Evolutionary conservation across 2,797 vertebrate genomes (phyloP), one percentile per base, ranked within the genome.

Genomic region (Bovichtus variegatus): DNA sequence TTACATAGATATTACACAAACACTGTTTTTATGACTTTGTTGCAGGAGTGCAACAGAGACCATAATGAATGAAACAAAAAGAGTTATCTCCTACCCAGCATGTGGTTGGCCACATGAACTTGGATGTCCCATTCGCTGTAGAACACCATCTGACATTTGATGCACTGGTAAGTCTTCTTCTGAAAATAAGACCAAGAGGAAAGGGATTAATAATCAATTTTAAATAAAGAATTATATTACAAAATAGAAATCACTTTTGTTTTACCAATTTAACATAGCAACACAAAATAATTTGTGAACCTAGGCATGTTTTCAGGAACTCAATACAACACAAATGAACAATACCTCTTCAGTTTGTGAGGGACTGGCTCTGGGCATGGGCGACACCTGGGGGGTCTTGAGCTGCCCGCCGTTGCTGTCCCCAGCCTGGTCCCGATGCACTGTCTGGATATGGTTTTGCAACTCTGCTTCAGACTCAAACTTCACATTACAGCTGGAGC

Each of bases 101-200:
- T 99, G 95, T 99, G 98, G 91, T 99, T 99, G 92, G 98, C 98
- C 93, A 99, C 98, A 81, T 99, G 98, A 91, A 99, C 98, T 90
- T 99, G 98, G 92, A 99, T 99, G 95, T 99, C 98, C 98, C 98
- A 99, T 94, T 99, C 98, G 82, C 98, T 99, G 96, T 99, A 98
- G 96, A 99, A 99, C 86, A 99, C 98, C 98, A 99, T 99, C 96
- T 99, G 98, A 96, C 98, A 99, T 95, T 99, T 99, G 96, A 99
- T 99, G 96, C 98, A 99, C 92, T 99, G 98, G 94, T 99, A 99
- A 46, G 98, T 99, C 96, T 99, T 99, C 96, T 99, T 99, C 98
- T 99, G 95, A 91, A 92, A 94, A 80, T 91, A 87, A 74, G 77
- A 63, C 2, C 15, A 67, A 71, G 18, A 78, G 0, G 25, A 79